These are phyloP conservation scores for Caradrina clavipalpis DNA, from an alignment of 2,888 invertebrate genomes.

Conservation along the genomic window DNA sequence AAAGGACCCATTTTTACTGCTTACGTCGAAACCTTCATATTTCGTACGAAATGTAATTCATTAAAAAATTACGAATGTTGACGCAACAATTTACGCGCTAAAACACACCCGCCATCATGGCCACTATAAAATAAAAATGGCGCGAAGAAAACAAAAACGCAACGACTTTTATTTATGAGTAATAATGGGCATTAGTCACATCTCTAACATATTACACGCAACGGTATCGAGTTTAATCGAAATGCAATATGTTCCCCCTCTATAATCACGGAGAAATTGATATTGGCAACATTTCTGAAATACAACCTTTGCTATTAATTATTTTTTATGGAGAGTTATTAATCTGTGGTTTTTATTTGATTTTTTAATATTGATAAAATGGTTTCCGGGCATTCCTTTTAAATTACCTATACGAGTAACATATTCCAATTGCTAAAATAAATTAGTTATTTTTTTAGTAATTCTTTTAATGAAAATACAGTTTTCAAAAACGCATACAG, in stretches of 20 bases:
- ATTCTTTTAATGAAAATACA: background rate
- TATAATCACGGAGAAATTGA: conserved; percentile 43
- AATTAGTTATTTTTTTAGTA: background rate
- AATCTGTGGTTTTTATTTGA: conserved; percentile 17
- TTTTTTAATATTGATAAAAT: conserved; percentile 27
- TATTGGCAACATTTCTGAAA: conserved; percentile 42
- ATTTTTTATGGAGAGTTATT: conserved; percentile 34
- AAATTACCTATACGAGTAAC: too few relatives aligned
- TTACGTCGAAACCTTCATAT: background rate
- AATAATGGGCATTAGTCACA: conserved; percentile 75
- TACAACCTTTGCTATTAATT: conserved; percentile 31
- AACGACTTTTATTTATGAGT: conserved; percentile 75
- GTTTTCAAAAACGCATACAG: background rate
- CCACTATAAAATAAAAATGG: conserved; percentile 6
- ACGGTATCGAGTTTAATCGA: conserved; percentile 70
- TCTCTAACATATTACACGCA: conserved; percentile 68
- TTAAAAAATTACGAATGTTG: conserved; percentile 42
- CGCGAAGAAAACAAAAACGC: conserved; percentile 69
- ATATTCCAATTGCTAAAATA: too few relatives aligned
- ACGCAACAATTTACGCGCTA: conserved; percentile 43
- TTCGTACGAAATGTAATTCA: conserved; percentile 47
- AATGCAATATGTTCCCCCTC: conserved; percentile 63
- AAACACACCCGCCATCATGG: conserved; percentile 62
- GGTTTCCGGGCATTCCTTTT: conserved; percentile 7
- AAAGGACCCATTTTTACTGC: conserved; percentile 7